Percentiles rank a stretch among this genome's conserved stretches.
phyloP scores from a whole-genome alignment of 1,140 invertebrate genomes.

The Mycetomoellerius zeteki region DNA sequence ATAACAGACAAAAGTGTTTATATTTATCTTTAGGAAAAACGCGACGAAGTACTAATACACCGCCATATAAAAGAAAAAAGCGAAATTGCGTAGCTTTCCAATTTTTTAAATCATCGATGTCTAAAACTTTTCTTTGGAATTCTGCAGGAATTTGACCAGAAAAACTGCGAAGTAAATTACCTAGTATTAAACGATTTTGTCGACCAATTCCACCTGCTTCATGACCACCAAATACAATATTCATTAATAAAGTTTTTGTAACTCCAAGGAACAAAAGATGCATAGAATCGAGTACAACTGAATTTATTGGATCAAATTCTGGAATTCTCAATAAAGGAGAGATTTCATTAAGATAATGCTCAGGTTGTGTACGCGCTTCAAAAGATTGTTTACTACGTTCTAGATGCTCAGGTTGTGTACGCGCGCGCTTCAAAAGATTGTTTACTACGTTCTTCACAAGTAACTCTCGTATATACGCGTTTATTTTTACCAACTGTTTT shows the following conservation, averaged over 20 bases:
- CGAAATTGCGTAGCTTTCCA: no score
- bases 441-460: background rate
- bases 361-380: background rate
- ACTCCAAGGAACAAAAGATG: background rate
- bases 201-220: background rate
- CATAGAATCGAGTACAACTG: background rate
- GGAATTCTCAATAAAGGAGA: background rate
- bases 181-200: background rate
- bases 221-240: background rate
- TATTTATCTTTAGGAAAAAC: no score
- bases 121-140: background rate
- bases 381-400: background rate
- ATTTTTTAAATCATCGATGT: background rate
- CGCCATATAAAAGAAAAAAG: no score
- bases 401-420: background rate
- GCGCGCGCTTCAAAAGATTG: background rate
- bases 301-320: background rate
- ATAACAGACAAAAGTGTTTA: no score
- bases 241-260: background rate
- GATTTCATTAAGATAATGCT: background rate
- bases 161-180: background rate
- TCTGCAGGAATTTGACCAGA: slow-evolving; percentile 11
- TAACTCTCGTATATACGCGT: background rate
- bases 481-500: background rate
- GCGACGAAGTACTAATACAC: no score